These are phyloP conservation scores for Bradysia coprophila DNA, from an alignment of 1,140 invertebrate species.

Conservation along the genomic window DNA sequence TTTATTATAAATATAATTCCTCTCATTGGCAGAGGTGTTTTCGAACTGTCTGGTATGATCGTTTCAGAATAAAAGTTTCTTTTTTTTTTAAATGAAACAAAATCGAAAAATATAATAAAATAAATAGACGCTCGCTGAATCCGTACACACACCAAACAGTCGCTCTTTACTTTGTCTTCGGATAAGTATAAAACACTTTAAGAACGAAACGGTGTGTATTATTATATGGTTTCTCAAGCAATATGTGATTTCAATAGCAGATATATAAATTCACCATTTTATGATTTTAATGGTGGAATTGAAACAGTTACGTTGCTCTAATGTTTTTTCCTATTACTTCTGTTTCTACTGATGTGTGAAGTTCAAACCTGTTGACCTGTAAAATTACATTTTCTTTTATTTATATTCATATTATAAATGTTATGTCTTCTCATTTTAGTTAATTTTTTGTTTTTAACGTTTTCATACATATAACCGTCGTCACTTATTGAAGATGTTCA, in stretches of 20 bases:
- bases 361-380: background rate
- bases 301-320: background rate
- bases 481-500: too few relatives aligned
- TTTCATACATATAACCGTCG: too few relatives aligned
- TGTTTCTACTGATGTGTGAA: background rate
- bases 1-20: background rate
- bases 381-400: background rate
- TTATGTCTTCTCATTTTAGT: background rate
- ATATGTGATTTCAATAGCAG: too few relatives aligned
- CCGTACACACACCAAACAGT: too few relatives aligned
- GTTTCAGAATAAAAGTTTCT: too few relatives aligned
- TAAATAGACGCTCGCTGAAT: too few relatives aligned
- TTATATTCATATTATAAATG: background rate
- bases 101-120: too few relatives aligned
- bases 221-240: background rate
- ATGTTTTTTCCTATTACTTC: background rate
- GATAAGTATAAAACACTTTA: too few relatives aligned
- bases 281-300: background rate
- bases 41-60: background rate
- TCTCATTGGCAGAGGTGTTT: background rate
- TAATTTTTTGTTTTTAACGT: background rate
- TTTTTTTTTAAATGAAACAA: too few relatives aligned
- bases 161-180: too few relatives aligned
- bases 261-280: too few relatives aligned
- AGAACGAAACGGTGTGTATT: too few relatives aligned